These are phyloP conservation scores for Pararge aegeria DNA, from an alignment of 1,140 invertebrate genomes.

Conservation along the genomic window DNA sequence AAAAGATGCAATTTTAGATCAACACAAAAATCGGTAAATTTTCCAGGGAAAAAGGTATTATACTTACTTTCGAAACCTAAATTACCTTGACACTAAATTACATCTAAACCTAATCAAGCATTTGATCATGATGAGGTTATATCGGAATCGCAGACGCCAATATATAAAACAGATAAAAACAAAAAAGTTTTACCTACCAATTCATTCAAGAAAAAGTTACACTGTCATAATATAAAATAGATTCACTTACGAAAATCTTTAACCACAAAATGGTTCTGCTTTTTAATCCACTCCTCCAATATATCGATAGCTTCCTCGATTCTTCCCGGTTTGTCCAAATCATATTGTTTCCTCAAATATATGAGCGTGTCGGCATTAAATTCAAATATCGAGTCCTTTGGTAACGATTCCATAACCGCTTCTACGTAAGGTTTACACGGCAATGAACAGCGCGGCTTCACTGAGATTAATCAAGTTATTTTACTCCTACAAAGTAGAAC, in stretches of 20 bases:
- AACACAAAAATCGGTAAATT: too few species aligned
- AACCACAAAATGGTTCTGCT: conserved; percentile 40
- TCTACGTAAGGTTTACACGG: neutral
- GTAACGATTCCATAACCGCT: conserved; percentile 26
- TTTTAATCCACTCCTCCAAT: conserved; percentile 37
- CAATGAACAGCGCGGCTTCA: neutral
- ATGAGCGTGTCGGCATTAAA: conserved; percentile 33
- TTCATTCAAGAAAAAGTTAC: too few species aligned
- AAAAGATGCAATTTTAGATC: too few species aligned
- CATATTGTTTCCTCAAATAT: conserved; percentile 30
- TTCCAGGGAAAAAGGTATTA: too few species aligned
- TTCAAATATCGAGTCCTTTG: conserved; percentile 16
- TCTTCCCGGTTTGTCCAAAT: conserved; percentile 32
- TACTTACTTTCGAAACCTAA: too few species aligned
- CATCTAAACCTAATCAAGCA: too few species aligned
- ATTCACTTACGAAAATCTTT: conserved; percentile 43
- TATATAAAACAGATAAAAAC: too few species aligned
- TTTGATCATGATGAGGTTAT: too few species aligned
- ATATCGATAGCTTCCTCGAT: conserved; percentile 38
- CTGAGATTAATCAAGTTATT: neutral
- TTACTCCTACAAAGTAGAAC: neutral
- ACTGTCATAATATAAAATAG: too few species aligned
- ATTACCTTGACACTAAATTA: too few species aligned
- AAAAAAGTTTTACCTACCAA: too few species aligned
- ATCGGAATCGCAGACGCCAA: too few species aligned